Conservation (phyloP, 2,888 invertebrate species). For the Caprella mutica region DNA sequence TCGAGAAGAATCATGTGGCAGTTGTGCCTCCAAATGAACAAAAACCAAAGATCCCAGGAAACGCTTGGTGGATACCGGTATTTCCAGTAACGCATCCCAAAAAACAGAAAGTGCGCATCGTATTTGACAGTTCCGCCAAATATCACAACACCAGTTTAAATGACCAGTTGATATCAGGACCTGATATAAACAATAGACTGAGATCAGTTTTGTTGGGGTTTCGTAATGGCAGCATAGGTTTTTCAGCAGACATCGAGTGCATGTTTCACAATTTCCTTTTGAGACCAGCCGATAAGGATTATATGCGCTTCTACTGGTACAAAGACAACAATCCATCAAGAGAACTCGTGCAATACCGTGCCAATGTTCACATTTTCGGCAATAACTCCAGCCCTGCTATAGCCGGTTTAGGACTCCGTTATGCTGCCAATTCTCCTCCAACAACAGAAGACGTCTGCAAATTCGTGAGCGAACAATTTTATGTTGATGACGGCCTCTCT, state of each 20-base stretch:
- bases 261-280: background rate
- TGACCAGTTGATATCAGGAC: background rate
- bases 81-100: slow-evolving; percentile 1
- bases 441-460: too few relatives aligned
- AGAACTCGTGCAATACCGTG: background rate
- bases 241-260: background rate
- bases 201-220: background rate
- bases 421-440: too few relatives aligned
- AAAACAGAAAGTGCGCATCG: background rate
- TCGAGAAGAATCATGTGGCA: background rate
- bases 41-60: background rate
- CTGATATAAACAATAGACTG: slow-evolving; percentile 2
- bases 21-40: background rate
- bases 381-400: background rate
- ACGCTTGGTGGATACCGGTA: too few relatives aligned
- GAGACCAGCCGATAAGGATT: background rate
- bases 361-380: background rate
- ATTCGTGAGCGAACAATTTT: too few relatives aligned
- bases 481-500: too few relatives aligned
- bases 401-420: too few relatives aligned
- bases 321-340: background rate
- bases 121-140: background rate
- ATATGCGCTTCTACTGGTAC: background rate
- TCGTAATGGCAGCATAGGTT: background rate
- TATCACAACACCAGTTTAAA: background rate